Evolutionary conservation across 2,797 vertebrate species (phyloP), one percentile per base, ranked within the genome.

Genomic region (Neomorphus geoffroyi): DNA sequence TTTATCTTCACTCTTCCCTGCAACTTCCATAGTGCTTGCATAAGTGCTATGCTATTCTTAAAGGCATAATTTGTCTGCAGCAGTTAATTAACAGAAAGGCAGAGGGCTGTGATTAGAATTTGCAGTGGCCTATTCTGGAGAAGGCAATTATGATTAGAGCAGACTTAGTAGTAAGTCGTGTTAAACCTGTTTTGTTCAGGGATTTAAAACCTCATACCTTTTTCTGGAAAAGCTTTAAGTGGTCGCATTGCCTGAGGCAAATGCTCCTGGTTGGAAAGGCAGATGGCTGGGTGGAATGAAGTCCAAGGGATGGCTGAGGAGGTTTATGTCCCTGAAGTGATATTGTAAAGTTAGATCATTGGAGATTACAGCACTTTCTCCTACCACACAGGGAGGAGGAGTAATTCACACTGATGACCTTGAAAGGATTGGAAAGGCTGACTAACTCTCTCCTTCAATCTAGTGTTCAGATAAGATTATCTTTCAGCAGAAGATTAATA

Each of bases 401-500:
- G 88, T 79, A 84, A 41, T 77, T 72, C 65, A 65, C 70, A 27
- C 50, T 80, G 61, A 90, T 95, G 70, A 93, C 83, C 93, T 95
- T 90, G 70, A 94, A 4, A 27, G 54, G 71, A 86, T 80, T 94
- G 85, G 91, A 83, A 94, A 91, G 73, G 86, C 82, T 96, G 37
- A 50, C 66, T 90, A 89, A 96, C 86, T 95, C 86, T 94, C 50
- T 83, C 60, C 80, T 89, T 88, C 69, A 60, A 54, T 33, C 85
- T 73, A 95, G 67, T 48, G 54, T 66, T 94, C 60, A 80, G 96
- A 90, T 96, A 97, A 96, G 96, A 95, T 95, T 83, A 23, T 13
- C 61, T 90, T 93, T 93, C 92, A 87, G 32, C 69, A 86, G 75
- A 50, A 79, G 91, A 92, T 94, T 77, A 88, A 65, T 83, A 65